phyloP scores from a whole-genome alignment of 2,797 vertebrate genomes.

The Pangasius macronema region DNA sequence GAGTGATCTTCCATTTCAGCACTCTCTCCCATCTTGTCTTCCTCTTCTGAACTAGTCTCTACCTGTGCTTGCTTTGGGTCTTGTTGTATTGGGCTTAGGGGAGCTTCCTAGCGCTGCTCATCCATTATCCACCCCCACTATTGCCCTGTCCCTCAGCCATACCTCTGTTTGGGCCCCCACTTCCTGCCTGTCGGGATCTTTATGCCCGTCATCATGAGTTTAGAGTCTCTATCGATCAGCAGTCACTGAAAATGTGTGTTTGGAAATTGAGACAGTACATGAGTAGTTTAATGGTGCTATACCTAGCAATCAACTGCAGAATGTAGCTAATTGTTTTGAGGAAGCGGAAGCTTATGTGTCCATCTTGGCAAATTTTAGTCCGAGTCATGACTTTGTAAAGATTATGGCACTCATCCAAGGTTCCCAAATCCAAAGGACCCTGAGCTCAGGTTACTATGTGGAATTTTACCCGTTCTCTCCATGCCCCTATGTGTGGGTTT shows the following conservation, averaged over 20 bases:
- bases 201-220: background rate
- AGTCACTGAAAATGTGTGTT: background rate
- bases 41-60: too few relatives aligned
- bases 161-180: background rate
- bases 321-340: background rate
- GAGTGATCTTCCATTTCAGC: background rate
- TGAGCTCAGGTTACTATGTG: background rate
- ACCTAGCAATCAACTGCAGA: background rate
- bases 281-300: background rate
- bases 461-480: background rate
- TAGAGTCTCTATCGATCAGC: background rate
- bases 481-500: background rate
- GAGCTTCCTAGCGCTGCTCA: background rate
- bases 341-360: background rate
- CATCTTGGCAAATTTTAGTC: background rate
- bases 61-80: too few relatives aligned
- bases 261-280: background rate
- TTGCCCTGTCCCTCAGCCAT: background rate
- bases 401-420: background rate
- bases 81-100: background rate
- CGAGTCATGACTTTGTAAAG: background rate
- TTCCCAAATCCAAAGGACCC: background rate
- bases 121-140: background rate
- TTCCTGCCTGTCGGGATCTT: background rate
- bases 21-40: background rate